A percentile compares a stretch with the other conserved stretches of the same genome.
Conservation (phyloP, 2,113 vertebrate species). For the Semnornis frantzii region DNA sequence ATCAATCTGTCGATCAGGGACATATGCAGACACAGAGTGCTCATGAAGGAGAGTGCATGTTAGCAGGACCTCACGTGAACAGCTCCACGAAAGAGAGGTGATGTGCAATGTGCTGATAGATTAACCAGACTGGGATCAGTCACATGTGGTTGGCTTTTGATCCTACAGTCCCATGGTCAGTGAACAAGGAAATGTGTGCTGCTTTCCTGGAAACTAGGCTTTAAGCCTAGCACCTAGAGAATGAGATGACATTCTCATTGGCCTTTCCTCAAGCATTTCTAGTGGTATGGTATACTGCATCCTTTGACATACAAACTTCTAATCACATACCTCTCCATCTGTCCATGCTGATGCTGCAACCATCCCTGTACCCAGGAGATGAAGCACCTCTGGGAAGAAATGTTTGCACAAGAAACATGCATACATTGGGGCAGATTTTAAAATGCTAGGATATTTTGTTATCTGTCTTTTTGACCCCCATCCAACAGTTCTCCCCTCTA, state of each 20-base stretch:
- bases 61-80: not conserved
- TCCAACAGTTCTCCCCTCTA: not conserved
- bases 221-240: not conserved
- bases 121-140: not conserved
- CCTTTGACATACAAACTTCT: not conserved
- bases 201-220: not conserved
- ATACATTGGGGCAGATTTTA: not conserved
- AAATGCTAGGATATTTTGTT: not conserved
- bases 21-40: not conserved
- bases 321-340: not conserved
- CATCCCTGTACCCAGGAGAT: not conserved
- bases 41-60: not conserved
- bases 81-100: not conserved
- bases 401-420: not conserved
- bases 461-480: not conserved
- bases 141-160: not conserved
- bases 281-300: not conserved
- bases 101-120: rapidly evolving
- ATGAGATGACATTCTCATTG: not conserved
- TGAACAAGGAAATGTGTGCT: not conserved
- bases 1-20: constrained; percentile 14
- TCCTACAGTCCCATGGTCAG: not conserved
- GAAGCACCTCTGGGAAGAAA: not conserved
- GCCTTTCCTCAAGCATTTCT: not conserved
- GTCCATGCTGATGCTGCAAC: not conserved